phyloP scores from a whole-genome alignment of 2,888 invertebrate species.

The Plebejus melissa region DNA sequence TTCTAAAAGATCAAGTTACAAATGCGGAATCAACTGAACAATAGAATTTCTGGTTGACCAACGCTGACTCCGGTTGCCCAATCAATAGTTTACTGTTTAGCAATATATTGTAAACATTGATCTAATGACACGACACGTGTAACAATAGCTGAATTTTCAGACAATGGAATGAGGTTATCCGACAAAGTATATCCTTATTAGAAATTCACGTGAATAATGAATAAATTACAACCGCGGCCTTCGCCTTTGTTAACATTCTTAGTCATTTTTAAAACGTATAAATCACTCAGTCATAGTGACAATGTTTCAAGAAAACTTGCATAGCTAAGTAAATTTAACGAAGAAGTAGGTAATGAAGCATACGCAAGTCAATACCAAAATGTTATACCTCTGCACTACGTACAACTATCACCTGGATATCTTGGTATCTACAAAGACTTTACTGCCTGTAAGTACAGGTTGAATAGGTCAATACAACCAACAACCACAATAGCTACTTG shows the following conservation, averaged over 20 bases:
- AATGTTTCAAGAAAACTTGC: constrained; percentile 1
- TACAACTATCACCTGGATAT: background rate
- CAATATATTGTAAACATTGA: constrained; percentile 25
- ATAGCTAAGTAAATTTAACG: background rate
- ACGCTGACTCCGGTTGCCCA: background rate
- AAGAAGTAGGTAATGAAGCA: background rate
- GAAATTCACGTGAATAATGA: constrained; percentile 16
- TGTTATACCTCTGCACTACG: background rate
- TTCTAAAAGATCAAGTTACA: constrained; percentile 7
- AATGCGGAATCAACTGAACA: constrained; percentile 9
- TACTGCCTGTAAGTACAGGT: background rate
- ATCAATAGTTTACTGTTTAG: background rate
- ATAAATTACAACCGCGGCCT: constrained; percentile 9
- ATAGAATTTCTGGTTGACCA: constrained; percentile 19
- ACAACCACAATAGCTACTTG: background rate
- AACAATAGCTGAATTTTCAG: constrained; percentile 14
- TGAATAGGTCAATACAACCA: background rate
- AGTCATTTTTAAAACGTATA: constrained; percentile 14
- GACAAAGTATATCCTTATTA: constrained; percentile 21
- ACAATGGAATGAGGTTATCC: constrained; percentile 23
- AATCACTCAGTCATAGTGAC: background rate
- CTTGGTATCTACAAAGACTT: background rate
- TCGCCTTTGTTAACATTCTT: constrained; percentile 21
- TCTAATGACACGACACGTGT: constrained; percentile 24
- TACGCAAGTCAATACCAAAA: background rate